Evolutionary conservation across 1,140 invertebrate genomes (phyloP).

Genomic region (Drosophila kikkawai): DNA sequence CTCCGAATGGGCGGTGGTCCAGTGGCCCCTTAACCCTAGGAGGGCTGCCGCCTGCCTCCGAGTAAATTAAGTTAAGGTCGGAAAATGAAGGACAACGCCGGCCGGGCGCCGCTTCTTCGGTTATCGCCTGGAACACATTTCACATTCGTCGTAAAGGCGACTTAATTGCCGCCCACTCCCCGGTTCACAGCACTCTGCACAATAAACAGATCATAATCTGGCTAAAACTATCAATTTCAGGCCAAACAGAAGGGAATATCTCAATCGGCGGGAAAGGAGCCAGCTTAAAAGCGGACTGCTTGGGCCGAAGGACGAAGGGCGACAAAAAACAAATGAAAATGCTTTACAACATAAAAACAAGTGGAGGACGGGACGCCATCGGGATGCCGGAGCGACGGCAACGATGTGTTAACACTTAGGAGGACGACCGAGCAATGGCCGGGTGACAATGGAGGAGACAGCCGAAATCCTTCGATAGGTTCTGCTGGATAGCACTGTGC

Average conservation of each 20-base stretch:
- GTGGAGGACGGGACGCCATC: slow-evolving; percentile 1
- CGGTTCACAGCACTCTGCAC: slow-evolving; percentile 57
- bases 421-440: slow-evolving; percentile 40
- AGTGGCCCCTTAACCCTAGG: neutral
- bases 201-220: slow-evolving; percentile 79
- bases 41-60: slow-evolving; percentile 8
- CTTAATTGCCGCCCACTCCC: slow-evolving; percentile 62
- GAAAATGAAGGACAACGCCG: slow-evolving; percentile 50
- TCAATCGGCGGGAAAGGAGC: slow-evolving; percentile 14
- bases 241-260: slow-evolving; percentile 47
- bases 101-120: slow-evolving; percentile 21
- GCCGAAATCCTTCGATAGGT: slow-evolving; percentile 62
- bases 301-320: neutral
- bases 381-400: slow-evolving; percentile 26
- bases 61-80: slow-evolving; percentile 57
- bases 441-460: slow-evolving; percentile 42
- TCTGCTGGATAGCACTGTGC: slow-evolving; percentile 36
- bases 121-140: slow-evolving; percentile 58
- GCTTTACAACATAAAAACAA: slow-evolving; percentile 60
- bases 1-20: neutral
- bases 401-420: slow-evolving; percentile 69
- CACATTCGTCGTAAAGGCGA: slow-evolving; percentile 53
- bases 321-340: slow-evolving; percentile 59
- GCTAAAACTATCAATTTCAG: slow-evolving; percentile 73
- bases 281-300: slow-evolving; percentile 7